Percentiles rank a stretch among this genome's conserved stretches.
Evolutionary conservation across 2,113 vertebrate genomes (phyloP).

Genomic region (Bungarus multicinctus): DNA sequence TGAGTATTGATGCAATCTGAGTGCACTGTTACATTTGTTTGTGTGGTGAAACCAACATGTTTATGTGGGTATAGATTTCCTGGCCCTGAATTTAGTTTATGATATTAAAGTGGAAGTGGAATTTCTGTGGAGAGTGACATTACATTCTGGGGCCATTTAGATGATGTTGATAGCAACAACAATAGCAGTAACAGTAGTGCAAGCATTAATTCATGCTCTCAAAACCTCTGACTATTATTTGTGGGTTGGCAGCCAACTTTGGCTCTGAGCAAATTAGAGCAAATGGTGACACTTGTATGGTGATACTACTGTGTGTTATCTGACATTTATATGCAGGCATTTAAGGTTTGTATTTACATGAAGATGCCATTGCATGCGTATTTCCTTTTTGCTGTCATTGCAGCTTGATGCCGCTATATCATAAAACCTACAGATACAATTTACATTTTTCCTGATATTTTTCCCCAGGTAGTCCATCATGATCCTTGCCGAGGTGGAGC

Average conservation of each 20-base stretch:
- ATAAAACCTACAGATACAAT: not conserved
- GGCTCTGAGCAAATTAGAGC: not conserved
- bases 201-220: not conserved
- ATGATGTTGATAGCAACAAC: not conserved
- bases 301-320: not conserved
- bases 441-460: not conserved
- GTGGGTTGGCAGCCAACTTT: not conserved
- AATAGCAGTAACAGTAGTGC: not conserved
- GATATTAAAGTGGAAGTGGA: not conserved
- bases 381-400: not conserved
- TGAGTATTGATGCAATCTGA: not conserved
- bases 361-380: not conserved
- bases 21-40: not conserved
- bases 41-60: not conserved
- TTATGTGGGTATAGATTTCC: not conserved
- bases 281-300: not conserved
- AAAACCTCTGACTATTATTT: not conserved
- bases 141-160: not conserved
- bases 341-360: not conserved
- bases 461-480: slow-evolving; percentile 89
- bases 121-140: not conserved
- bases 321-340: not conserved
- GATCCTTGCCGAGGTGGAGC: slow-evolving; percentile 93
- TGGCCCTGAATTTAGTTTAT: not conserved
- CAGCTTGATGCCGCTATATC: not conserved